Conservation (phyloP, 1,140 invertebrate genomes). For the Drosophila varians region DNA sequence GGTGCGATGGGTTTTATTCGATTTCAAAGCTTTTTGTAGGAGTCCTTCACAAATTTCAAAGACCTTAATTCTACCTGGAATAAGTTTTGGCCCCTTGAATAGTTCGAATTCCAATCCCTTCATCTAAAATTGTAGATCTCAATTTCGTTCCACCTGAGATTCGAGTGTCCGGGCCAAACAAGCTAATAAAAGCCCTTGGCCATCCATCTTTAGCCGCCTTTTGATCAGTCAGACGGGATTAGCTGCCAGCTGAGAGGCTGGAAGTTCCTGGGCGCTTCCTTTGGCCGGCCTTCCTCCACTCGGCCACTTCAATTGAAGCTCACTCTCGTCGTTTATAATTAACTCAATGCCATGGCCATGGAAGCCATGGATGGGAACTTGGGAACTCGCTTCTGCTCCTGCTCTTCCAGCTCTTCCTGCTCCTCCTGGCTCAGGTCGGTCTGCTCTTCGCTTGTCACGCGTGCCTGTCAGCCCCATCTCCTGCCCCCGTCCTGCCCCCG, state of each 20-base stretch:
- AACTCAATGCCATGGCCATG: constrained; percentile 58
- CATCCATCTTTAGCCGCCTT: constrained; percentile 56
- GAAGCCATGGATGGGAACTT: constrained; percentile 30
- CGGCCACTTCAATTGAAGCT: constrained; percentile 46
- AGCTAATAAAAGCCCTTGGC: constrained; percentile 47
- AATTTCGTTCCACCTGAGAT: constrained; percentile 36
- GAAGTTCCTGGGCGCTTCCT: constrained; percentile 47
- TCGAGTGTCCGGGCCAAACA: constrained; percentile 8
- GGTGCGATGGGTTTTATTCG: neutral
- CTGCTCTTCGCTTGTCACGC: constrained; percentile 68
- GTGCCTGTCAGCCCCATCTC: constrained; percentile 47
- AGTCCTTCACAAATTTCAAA: too few species aligned
- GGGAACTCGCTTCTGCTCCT: constrained; percentile 25
- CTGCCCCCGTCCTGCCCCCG: neutral
- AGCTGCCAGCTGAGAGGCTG: constrained; percentile 48
- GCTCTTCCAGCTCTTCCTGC: too few species aligned
- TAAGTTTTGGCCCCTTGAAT: neutral
- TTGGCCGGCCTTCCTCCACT: constrained; percentile 18
- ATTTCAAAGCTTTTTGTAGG: neutral
- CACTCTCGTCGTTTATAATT: constrained; percentile 78
- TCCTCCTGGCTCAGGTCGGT: neutral
- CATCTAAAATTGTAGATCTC: constrained; percentile 27
- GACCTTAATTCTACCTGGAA: neutral
- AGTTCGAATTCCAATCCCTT: neutral
- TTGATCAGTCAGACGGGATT: constrained; percentile 75